Evolutionary conservation across 2,888 invertebrate species (phyloP), one percentile per base, ranked within the genome.

Genomic region (Incurvaria masculella): DNA sequence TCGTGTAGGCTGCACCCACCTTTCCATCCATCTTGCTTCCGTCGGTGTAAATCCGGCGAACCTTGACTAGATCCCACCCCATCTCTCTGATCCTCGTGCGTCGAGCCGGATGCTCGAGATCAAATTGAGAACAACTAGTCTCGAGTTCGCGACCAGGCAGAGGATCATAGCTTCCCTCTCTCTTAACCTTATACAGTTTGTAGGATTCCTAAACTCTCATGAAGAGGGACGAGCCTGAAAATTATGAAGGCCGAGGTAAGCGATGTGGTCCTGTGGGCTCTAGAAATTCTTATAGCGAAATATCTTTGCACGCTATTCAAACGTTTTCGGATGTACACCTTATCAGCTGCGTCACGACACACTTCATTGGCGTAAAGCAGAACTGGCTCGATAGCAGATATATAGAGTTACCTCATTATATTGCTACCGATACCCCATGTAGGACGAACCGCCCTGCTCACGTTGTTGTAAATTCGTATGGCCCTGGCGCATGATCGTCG

Each of bases 1-100:
- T 14, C n/a, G 43, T 27, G 10, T 44, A 21, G 1, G 49, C 42
- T 17, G 45, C 45, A 21, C 49, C 49, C n/a, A 49, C 46, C 8
- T 19, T 17, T 2, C 46, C 49, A 14, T 43, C 43, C 18, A 46
- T 46, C 33, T 44, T 49, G 38, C 53, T 53, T 10, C 53, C 54
- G 39, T 56, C 54, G 0, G 56, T 54, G 49, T 43, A 53, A 1
- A 53, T 52, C 18, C 33, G 16, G 2, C 50, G 27, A n/a, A n/a
- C n/a, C n/a, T n/a, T 16, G 42, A 23, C 42, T 10, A 50, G 21
- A 4, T 20, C 21, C n/a, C 23, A n/a, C 2, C 14, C 23, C 14
- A 18, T 38, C 1, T 14, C 8, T 2, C 43, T 21, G 14, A 27
- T 5, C 20, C n/a, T n/a, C 6, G 14, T 26, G 4, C 20, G 4